phyloP scores from a whole-genome alignment of 2,888 invertebrate species.

The Sesia apiformis region DNA sequence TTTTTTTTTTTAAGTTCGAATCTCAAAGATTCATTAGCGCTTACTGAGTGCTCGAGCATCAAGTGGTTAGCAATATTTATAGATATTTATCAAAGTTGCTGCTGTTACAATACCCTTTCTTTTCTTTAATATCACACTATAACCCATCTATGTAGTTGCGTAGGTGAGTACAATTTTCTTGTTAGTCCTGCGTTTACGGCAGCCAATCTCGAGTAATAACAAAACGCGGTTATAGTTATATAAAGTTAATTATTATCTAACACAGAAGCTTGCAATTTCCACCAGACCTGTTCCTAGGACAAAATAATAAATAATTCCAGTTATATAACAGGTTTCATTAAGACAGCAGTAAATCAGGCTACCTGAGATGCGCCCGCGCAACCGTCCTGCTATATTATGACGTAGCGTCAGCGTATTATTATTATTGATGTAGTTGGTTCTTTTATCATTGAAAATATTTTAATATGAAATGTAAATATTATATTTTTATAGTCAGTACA shows the following conservation, averaged over 20 bases:
- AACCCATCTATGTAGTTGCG: no score
- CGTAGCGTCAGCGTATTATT: conserved; percentile 24
- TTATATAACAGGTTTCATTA: conserved; percentile 73
- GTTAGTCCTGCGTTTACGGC: conserved; percentile 6
- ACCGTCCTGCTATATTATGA: conserved; percentile 31
- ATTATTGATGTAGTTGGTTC: no score
- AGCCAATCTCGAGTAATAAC: conserved; percentile 7
- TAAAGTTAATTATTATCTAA: conserved; percentile 60
- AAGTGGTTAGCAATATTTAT: no score
- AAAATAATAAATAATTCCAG: conserved; percentile 71
- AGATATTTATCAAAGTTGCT: no score
- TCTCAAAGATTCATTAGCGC: no score
- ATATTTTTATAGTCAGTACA: no score
- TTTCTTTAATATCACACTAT: no score
- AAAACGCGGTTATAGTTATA: conserved; percentile 18
- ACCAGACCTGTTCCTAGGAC: conserved; percentile 45
- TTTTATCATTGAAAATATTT: no score
- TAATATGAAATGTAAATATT: no score
- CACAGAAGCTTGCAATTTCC: conserved; percentile 56
- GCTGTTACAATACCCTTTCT: no score
- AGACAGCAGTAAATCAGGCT: conserved; percentile 66
- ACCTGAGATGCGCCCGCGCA: conserved; percentile 58
- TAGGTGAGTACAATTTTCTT: conserved; percentile 4
- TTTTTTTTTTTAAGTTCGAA: no score
- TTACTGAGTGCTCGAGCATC: no score